Conservation (phyloP, 2,113 vertebrate genomes). For the Chaetops frenatus region DNA sequence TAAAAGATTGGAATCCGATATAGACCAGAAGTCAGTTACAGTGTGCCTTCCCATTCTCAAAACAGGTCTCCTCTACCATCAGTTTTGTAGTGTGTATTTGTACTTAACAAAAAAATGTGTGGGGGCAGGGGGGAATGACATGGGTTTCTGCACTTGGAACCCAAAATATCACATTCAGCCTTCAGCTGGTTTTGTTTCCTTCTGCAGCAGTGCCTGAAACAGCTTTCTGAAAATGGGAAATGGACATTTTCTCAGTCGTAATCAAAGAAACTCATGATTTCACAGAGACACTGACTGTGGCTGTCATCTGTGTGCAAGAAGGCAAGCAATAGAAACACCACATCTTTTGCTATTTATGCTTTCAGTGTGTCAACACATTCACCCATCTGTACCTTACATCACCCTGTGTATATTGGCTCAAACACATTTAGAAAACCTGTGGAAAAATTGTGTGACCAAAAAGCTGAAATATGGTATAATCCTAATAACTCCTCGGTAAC, state of each 20-base stretch:
- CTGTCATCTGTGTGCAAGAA: not conserved
- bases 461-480: not conserved
- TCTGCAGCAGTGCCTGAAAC: not conserved
- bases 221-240: not conserved
- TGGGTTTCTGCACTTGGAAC: not conserved
- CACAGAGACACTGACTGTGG: not conserved
- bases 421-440: not conserved
- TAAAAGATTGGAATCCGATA: not conserved
- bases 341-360: not conserved
- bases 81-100: not conserved
- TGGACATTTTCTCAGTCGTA: not conserved
- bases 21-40: not conserved
- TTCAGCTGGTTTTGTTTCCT: not conserved
- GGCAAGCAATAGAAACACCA: not conserved
- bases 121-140: fast-evolving
- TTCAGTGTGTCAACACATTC: not conserved
- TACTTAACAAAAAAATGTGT: not conserved
- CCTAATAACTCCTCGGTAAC: not conserved
- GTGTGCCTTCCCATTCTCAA: not conserved
- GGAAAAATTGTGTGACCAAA: not conserved
- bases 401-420: not conserved
- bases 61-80: not conserved
- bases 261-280: not conserved
- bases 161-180: not conserved
- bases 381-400: not conserved